A percentile compares a stretch with the other conserved stretches of the same genome.
These are phyloP conservation scores for Amphilophus citrinellus DNA, from an alignment of 2,113 vertebrate species.

Conservation along the genomic window DNA sequence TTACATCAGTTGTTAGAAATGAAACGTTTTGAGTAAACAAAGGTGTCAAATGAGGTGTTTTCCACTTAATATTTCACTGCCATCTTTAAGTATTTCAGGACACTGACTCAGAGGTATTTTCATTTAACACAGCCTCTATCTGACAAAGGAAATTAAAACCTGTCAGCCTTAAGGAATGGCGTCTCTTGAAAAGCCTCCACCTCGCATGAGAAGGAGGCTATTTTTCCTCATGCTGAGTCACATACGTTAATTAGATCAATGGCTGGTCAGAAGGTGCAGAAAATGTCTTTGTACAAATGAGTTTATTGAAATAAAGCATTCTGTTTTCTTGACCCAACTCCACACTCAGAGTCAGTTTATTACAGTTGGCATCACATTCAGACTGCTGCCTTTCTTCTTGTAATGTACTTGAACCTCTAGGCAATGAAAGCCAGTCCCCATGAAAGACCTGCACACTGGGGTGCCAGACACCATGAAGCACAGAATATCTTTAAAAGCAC, in stretches of 20 bases:
- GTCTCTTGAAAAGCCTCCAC: constrained; percentile 24
- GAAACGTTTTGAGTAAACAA: background rate
- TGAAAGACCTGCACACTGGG: constrained; percentile 37
- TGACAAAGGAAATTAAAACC: constrained; percentile 48
- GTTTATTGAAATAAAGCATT: constrained; percentile 45
- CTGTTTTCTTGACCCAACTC: background rate
- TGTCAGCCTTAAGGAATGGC: constrained; percentile 33
- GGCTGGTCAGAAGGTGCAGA: constrained; percentile 15
- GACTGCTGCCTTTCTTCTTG: constrained; percentile 33
- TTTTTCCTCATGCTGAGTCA: constrained; percentile 6
- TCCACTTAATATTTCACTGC: background rate
- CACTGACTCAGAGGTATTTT: constrained; percentile 13
- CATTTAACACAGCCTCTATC: constrained; percentile 27
- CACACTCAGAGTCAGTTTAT: constrained; percentile 25
- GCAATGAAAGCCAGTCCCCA: constrained; percentile 15
- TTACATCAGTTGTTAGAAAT: background rate
- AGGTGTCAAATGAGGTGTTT: background rate
- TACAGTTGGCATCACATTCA: constrained; percentile 21
- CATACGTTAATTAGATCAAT: constrained; percentile 54
- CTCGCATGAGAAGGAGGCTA: background rate
- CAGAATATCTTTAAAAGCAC: constrained; percentile 4
- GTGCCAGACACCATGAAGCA: constrained; percentile 26
- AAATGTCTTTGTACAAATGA: constrained; percentile 37
- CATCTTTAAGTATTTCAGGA: background rate
- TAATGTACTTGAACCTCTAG: constrained; percentile 29